Conservation (phyloP, 2,113 vertebrate genomes). For the Dunckerocampus dactyliophorus region DNA sequence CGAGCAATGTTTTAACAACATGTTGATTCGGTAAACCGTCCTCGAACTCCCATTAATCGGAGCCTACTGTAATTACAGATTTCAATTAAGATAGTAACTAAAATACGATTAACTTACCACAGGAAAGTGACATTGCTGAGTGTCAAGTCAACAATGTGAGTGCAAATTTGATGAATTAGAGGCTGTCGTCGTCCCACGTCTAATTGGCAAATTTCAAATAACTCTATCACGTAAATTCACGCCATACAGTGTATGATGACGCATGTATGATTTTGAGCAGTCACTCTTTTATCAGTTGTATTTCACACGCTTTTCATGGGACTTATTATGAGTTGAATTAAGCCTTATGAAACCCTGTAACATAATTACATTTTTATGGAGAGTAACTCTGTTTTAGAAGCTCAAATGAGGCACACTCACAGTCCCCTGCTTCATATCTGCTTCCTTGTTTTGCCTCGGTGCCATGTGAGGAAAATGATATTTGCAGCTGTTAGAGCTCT, state of each 20-base stretch:
- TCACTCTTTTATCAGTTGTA: no score
- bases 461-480: constrained; percentile 70
- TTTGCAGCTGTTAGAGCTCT: constrained; percentile 72
- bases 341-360: constrained; percentile 38
- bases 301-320: neutral
- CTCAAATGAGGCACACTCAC: constrained; percentile 70
- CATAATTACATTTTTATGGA: constrained; percentile 77
- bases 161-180: neutral
- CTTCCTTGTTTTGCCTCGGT: constrained; percentile 19
- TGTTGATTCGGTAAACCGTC: neutral
- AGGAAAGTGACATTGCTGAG: neutral
- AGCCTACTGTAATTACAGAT: neutral
- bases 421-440: constrained; percentile 64
- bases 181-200: no score
- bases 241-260: no score
- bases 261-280: no score
- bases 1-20: neutral
- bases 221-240: no score
- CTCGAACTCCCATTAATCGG: neutral
- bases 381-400: constrained; percentile 72
- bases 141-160: neutral
- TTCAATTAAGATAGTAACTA: neutral
- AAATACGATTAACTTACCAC: neutral
- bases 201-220: no score
- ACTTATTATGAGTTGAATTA: constrained; percentile 2